phyloP scores from a whole-genome alignment of 2,888 invertebrate species.

The Drosophila infuscata region DNA sequence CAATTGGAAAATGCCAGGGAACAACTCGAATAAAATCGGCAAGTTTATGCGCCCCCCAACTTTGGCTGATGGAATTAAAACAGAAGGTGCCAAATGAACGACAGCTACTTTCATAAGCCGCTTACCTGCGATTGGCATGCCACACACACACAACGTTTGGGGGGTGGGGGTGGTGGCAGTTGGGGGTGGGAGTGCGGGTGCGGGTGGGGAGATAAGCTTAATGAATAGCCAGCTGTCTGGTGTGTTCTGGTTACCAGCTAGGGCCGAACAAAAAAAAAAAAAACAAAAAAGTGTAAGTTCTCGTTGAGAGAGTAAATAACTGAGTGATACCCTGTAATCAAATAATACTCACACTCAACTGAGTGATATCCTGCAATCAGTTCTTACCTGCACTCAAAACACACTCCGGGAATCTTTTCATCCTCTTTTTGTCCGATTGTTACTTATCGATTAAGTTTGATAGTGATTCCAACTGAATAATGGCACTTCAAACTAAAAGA shows the following conservation, averaged over 20 bases:
- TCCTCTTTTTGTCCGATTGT: neutral
- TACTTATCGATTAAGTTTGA: neutral
- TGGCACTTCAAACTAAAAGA: neutral
- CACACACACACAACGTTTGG: slow-evolving; percentile 6
- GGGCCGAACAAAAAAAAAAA: slow-evolving; percentile 13
- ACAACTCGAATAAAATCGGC: slow-evolving; percentile 44
- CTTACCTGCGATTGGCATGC: slow-evolving; percentile 53
- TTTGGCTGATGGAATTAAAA: slow-evolving; percentile 29
- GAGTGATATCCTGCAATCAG: too few species aligned
- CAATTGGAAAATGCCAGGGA: slow-evolving; percentile 20
- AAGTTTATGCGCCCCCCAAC: slow-evolving; percentile 47
- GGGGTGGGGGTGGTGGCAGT: too few species aligned
- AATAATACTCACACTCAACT: neutral
- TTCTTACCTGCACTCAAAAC: too few species aligned
- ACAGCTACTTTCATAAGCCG: slow-evolving; percentile 53
- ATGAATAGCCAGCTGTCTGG: slow-evolving; percentile 49
- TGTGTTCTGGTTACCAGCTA: slow-evolving; percentile 7
- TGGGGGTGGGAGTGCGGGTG: neutral
- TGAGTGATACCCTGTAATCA: neutral
- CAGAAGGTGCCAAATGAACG: slow-evolving; percentile 53
- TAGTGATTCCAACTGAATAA: neutral
- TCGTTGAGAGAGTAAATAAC: neutral
- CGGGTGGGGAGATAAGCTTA: slow-evolving; percentile 37
- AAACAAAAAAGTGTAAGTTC: too few species aligned
- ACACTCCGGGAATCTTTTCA: neutral